phyloP scores from a whole-genome alignment of 2,113 vertebrate species.

The Tiliqua scincoides region DNA sequence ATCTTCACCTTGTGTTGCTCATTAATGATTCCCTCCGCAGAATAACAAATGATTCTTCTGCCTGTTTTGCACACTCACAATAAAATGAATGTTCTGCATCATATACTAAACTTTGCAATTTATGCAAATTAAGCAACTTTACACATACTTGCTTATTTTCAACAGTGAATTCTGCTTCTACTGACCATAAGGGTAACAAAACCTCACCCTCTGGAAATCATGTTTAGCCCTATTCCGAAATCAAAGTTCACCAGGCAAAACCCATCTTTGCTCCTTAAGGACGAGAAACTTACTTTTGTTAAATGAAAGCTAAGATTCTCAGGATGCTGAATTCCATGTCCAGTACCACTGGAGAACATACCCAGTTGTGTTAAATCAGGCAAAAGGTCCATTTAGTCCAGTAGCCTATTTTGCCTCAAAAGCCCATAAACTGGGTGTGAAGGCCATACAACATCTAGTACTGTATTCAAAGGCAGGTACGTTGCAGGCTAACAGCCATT shows the following conservation, averaged over 20 bases:
- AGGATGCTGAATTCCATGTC: background rate
- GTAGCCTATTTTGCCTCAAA: too few species aligned
- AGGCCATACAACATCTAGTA: too few species aligned
- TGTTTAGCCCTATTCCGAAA: too few species aligned
- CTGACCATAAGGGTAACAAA: background rate
- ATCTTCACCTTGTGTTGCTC: conserved; percentile 4
- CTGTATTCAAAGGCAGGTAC: background rate
- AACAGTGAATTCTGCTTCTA: background rate
- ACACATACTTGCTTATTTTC: background rate
- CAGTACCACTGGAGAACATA: background rate
- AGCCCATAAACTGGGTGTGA: too few species aligned
- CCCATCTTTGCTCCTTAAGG: background rate
- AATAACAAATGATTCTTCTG: background rate
- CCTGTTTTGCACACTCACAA: background rate
- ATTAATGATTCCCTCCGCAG: conserved; percentile 30
- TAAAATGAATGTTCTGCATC: background rate
- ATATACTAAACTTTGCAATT: background rate
- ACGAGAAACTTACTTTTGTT: background rate
- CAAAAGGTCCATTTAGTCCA: too few species aligned
- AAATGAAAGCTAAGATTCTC: background rate
- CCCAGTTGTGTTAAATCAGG: background rate
- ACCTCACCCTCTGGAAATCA: too few species aligned
- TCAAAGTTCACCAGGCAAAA: too few species aligned
- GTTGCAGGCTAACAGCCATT: background rate
- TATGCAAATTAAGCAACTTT: background rate